Base-by-base conservation (phyloP, 1,140 invertebrate species). In the Copidosoma floridanum region DNA sequence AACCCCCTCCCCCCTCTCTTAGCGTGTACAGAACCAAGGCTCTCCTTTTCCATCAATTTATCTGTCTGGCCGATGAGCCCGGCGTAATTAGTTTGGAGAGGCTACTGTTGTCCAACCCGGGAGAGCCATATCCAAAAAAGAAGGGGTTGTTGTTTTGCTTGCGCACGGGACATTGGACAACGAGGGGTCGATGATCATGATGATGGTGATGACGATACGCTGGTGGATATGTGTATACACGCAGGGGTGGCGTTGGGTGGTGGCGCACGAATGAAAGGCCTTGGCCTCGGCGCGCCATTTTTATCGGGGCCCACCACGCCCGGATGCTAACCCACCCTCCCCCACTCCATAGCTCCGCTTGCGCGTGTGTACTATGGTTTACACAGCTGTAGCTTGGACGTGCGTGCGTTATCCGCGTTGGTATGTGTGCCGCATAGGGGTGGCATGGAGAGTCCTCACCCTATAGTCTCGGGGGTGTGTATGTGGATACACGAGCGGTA, bases 231-330 rank as follows among this genome's bases (percentile, higher is more conserved):
- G 3, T 38, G 41, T 27, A 44, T 24, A 50, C 12, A 35, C 38
- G 6, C 41, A 21, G 2, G 29, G 12, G 43, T 48, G 4, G 51
- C 66, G 68, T 68, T 57, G 64, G 65, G 66, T 65, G 68, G 71
- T 72, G 67, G 70, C 35, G 37, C 51, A 54, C 61, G 59, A 64
- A 65, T 68, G 56, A 65, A 65, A 65, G 46, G 35, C 47, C 21
- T 41, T 40, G 23, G 53, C 38, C 53, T 43, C 50, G 47, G 56
- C 57, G 51, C 71, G 71, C 71, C 71, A 73, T 73, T 73, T 73
- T 73, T 72, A 71, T 72, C 69, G 69, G 59, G 64, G 68, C 64
- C 56, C 66, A 72, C 71, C 71, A 72, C 70, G 68, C 71, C 70
- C 71, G 68, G 61, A 57, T 52, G 61, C 59, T 62, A 65, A 60